phyloP scores from a whole-genome alignment of 2,113 vertebrate genomes.

The Macquaria australasica region DNA sequence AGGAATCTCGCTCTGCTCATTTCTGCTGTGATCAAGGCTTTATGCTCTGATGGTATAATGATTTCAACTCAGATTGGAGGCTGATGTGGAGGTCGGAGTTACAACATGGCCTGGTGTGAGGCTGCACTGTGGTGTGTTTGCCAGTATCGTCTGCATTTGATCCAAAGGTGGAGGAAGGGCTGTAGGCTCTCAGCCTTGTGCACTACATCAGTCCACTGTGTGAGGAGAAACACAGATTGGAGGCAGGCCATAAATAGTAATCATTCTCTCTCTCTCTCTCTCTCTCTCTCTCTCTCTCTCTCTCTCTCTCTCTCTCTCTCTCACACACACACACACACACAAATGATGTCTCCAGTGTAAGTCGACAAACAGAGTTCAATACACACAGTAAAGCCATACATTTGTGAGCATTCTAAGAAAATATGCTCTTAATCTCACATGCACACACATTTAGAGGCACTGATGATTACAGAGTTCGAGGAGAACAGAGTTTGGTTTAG shows the following conservation, averaged over 20 bases:
- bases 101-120: slow-evolving; percentile 6
- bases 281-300: background rate
- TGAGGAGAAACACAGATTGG: slow-evolving; percentile 9
- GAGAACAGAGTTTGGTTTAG: background rate
- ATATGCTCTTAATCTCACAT: background rate
- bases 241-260: slow-evolving; percentile 11
- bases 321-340: background rate
- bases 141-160: background rate
- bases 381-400: background rate
- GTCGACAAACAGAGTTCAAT: background rate
- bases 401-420: background rate
- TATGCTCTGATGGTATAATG: background rate
- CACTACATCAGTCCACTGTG: slow-evolving; percentile 3
- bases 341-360: background rate
- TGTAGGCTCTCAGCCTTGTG: background rate
- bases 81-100: background rate
- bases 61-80: slow-evolving; percentile 1
- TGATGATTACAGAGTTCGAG: background rate
- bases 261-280: background rate
- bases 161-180: slow-evolving; percentile 14
- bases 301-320: too few species aligned
- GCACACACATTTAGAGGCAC: background rate
- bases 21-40: background rate
- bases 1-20: background rate
- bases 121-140: background rate